These are phyloP conservation scores for Podarcis muralis DNA, from an alignment of 2,113 vertebrate genomes.

Conservation along the genomic window DNA sequence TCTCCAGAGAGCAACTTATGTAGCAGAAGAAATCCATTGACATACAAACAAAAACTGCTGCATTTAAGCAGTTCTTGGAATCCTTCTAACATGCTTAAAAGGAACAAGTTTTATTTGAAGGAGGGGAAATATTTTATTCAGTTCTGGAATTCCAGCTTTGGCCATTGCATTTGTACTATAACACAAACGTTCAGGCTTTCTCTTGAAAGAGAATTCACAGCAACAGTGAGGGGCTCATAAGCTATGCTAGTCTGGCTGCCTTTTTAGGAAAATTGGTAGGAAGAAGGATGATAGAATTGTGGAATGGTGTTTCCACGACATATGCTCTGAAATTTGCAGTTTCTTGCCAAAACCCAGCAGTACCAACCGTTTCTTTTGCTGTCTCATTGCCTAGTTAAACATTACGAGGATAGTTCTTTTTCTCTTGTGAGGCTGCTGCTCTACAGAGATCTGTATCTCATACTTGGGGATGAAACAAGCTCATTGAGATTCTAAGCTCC, in stretches of 20 bases:
- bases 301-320: background rate
- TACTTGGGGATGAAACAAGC: slow-evolving; percentile 2
- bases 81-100: background rate
- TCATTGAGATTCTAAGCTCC: slow-evolving; percentile 29
- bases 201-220: background rate
- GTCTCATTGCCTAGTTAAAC: background rate
- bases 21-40: background rate
- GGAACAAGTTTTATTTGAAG: background rate
- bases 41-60: background rate
- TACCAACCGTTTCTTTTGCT: slow-evolving; percentile 3
- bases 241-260: background rate
- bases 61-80: background rate
- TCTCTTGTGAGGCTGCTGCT: slow-evolving; percentile 10
- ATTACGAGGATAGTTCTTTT: background rate
- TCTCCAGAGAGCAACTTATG: background rate
- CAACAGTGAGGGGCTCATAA: background rate
- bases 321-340: background rate
- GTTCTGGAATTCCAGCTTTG: background rate
- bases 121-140: background rate
- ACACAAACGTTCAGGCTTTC: background rate
- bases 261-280: accelerated
- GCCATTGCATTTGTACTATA: background rate
- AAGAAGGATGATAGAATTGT: background rate
- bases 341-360: background rate
- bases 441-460: slow-evolving; percentile 28